Evolutionary conservation across 2,797 vertebrate genomes (phyloP).

Genomic region (Masticophis lateralis): DNA sequence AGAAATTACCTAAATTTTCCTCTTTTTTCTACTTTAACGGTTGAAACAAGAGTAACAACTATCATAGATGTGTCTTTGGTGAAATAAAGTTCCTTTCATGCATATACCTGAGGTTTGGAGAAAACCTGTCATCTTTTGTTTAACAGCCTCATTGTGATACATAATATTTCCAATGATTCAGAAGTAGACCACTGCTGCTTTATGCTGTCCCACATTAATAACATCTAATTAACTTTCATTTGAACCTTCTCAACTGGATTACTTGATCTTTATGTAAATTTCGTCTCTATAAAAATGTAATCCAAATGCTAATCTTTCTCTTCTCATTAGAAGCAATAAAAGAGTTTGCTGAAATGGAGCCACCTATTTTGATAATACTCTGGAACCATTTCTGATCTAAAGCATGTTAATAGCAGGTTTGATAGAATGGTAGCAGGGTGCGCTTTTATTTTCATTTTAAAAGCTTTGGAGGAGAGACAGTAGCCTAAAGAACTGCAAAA

Average conservation of each 20-base stretch:
- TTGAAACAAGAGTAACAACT: neutral
- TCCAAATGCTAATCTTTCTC: conserved; percentile 14
- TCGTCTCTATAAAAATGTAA: neutral
- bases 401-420: neutral
- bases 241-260: conserved; percentile 56
- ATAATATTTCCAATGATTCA: conserved; percentile 35
- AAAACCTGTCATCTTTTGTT: neutral
- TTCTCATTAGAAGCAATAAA: conserved; percentile 16
- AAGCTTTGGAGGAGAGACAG: neutral
- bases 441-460: conserved; percentile 3
- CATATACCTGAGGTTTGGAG: neutral
- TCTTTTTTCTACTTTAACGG: neutral
- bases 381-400: neutral
- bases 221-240: conserved; percentile 71
- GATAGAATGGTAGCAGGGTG: neutral
- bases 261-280: conserved; percentile 59
- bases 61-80: neutral
- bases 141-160: conserved; percentile 33
- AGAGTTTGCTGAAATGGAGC: neutral
- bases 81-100: neutral
- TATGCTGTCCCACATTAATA: conserved; percentile 66
- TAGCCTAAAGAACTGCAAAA: neutral
- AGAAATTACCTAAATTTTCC: neutral
- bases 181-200: conserved; percentile 58
- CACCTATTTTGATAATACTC: neutral